These are phyloP conservation scores for Tetrapedia diversipes DNA, from an alignment of 2,888 invertebrate genomes.

Conservation along the genomic window DNA sequence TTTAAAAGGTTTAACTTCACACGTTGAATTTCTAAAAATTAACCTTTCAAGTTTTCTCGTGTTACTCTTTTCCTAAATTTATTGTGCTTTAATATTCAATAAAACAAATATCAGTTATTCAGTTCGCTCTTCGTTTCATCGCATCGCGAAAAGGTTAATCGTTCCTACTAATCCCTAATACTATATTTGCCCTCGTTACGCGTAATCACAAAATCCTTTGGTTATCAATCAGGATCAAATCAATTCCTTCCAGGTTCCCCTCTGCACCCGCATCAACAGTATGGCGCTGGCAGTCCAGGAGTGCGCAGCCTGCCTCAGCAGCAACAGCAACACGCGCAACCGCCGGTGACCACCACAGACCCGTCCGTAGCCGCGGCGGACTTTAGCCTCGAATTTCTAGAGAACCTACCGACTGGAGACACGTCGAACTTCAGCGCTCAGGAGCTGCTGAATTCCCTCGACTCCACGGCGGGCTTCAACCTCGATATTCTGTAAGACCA, in stretches of 20 bases:
- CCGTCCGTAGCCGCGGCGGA: constrained; percentile 83
- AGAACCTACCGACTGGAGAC: constrained; percentile 91
- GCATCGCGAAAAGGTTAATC: not conserved
- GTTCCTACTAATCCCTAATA: not conserved
- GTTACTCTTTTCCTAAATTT: too few relatives aligned
- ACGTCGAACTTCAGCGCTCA: constrained; percentile 91
- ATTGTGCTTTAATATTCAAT: too few relatives aligned
- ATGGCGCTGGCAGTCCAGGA: constrained; percentile 79
- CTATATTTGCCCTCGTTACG: not conserved
- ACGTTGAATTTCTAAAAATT: too few relatives aligned
- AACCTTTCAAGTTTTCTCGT: too few relatives aligned
- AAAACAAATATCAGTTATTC: not conserved
- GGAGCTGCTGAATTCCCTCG: constrained; percentile 92
- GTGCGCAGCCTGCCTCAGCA: constrained; percentile 76
- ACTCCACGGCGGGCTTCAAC: constrained; percentile 86
- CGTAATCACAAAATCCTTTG: not conserved
- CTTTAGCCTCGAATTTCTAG: constrained; percentile 93
- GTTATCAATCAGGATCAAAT: constrained; percentile 9
- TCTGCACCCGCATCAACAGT: constrained; percentile 82
- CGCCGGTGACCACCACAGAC: constrained; percentile 76
- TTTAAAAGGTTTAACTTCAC: too few relatives aligned
- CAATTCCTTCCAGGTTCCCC: constrained; percentile 76
- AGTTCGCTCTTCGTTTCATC: too few relatives aligned
- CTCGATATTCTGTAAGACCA: constrained; percentile 80
- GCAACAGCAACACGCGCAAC: constrained; percentile 71